These are phyloP conservation scores for Actenoides hombroni DNA, from an alignment of 2,113 vertebrate genomes.

Conservation along the genomic window DNA sequence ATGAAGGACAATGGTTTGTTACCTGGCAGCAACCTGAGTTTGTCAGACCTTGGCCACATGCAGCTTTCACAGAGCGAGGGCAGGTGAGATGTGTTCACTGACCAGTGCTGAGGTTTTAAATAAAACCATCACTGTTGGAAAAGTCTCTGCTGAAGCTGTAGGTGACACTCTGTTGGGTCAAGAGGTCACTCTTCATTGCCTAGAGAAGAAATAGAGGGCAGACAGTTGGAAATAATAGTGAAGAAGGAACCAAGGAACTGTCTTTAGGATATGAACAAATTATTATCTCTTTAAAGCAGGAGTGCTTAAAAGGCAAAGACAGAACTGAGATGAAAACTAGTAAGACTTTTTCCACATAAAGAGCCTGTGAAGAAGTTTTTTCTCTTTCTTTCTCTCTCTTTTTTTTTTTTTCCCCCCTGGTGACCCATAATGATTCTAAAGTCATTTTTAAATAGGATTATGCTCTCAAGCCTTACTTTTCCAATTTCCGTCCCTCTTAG, in stretches of 20 bases:
- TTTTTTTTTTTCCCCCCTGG: not conserved
- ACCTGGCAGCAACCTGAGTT: not conserved
- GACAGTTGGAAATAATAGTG: not conserved
- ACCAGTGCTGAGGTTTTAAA: not conserved
- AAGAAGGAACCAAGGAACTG: not conserved
- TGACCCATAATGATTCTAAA: not conserved
- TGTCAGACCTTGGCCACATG: not conserved
- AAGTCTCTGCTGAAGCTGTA: not conserved
- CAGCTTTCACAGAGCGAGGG: not conserved
- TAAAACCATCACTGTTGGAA: not conserved
- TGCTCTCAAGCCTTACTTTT: not conserved
- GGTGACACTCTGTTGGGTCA: not conserved
- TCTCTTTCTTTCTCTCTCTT: no score
- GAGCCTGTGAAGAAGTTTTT: not conserved
- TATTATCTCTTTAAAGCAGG: not conserved
- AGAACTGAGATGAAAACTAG: not conserved
- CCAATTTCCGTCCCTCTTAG: not conserved
- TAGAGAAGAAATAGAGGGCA: not conserved
- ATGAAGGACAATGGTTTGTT: not conserved
- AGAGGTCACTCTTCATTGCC: not conserved
- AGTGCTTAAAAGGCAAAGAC: not conserved
- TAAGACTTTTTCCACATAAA: not conserved
- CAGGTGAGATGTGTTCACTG: not conserved
- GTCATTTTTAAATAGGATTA: not conserved
- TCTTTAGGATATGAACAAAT: not conserved